Evolutionary conservation across 2,113 vertebrate genomes (phyloP).

Genomic region (Pseudorectes ferrugineus): DNA sequence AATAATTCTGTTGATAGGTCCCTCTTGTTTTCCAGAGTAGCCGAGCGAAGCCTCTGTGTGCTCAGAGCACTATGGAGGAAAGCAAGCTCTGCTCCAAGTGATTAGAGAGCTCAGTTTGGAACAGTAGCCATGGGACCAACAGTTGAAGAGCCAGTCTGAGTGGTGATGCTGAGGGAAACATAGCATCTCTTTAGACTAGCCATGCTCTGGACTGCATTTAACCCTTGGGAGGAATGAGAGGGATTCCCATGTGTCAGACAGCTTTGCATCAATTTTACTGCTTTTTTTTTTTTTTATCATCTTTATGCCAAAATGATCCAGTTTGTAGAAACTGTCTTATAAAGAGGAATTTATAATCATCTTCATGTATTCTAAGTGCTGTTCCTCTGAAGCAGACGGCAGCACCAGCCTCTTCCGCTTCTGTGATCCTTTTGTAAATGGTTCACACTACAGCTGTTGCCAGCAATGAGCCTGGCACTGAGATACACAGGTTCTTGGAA

Average conservation of each 20-base stretch:
- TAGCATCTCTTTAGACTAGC: background rate
- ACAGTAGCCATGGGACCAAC: slow-evolving; percentile 35
- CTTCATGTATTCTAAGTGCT: background rate
- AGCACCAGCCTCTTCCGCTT: background rate
- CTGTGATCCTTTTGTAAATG: slow-evolving; percentile 29
- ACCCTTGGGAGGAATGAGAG: slow-evolving; percentile 7
- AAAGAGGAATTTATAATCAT: background rate
- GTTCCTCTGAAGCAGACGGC: background rate
- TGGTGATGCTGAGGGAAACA: background rate
- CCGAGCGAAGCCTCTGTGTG: background rate
- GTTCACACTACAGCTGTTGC: slow-evolving; percentile 16
- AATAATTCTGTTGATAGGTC: background rate
- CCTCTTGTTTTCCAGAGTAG: background rate
- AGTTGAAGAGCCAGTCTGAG: background rate
- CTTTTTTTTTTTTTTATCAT: background rate
- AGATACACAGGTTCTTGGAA: slow-evolving; percentile 1
- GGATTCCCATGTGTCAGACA: slow-evolving; percentile 2
- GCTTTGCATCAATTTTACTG: slow-evolving; percentile 13
- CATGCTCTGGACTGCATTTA: slow-evolving; percentile 18
- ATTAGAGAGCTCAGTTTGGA: background rate
- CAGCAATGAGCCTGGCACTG: background rate
- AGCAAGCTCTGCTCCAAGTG: background rate
- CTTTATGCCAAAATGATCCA: slow-evolving; percentile 1
- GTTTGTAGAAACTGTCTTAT: slow-evolving; percentile 31
- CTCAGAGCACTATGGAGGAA: background rate